Percentiles rank a stretch among this genome's conserved stretches.
These are phyloP conservation scores for Lutjanus erythropterus DNA, from an alignment of 2,113 vertebrate genomes.

Conservation along the genomic window DNA sequence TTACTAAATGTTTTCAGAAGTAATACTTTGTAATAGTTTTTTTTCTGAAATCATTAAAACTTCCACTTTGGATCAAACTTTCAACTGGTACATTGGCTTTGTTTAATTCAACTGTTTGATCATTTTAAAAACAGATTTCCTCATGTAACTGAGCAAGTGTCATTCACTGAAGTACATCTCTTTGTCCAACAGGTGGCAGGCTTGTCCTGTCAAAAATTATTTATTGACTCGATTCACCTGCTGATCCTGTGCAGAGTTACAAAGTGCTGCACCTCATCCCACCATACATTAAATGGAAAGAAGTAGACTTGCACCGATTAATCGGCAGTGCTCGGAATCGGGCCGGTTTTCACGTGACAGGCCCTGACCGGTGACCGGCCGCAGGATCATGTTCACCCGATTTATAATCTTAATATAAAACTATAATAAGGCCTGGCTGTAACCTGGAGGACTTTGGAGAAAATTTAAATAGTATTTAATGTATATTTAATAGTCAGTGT, in stretches of 20 bases:
- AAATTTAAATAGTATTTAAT: too few species aligned
- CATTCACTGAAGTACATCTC: slow-evolving; percentile 12
- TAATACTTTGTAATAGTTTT: slow-evolving; percentile 78
- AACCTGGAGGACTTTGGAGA: too few species aligned
- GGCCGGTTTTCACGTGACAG: too few species aligned
- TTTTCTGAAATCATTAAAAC: slow-evolving; percentile 83
- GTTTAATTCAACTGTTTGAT: neutral
- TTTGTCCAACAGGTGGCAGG: slow-evolving; percentile 59
- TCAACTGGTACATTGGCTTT: slow-evolving; percentile 12
- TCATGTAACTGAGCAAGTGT: neutral
- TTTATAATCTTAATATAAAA: too few species aligned
- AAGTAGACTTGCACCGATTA: too few species aligned
- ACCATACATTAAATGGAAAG: neutral
- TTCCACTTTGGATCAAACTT: slow-evolving; percentile 68
- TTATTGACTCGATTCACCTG: neutral
- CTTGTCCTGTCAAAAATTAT: neutral
- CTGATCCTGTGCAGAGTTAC: neutral
- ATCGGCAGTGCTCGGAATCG: too few species aligned
- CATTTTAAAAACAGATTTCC: neutral
- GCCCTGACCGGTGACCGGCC: too few species aligned
- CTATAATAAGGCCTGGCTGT: too few species aligned
- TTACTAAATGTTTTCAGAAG: slow-evolving; percentile 57
- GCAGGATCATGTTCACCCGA: too few species aligned
- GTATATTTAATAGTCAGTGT: too few species aligned
- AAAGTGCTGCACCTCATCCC: neutral